A percentile compares a stretch with the other conserved stretches of the same genome.
Evolutionary conservation across 1,140 invertebrate species (phyloP).

Genomic region (Cherax quadricarinatus): DNA sequence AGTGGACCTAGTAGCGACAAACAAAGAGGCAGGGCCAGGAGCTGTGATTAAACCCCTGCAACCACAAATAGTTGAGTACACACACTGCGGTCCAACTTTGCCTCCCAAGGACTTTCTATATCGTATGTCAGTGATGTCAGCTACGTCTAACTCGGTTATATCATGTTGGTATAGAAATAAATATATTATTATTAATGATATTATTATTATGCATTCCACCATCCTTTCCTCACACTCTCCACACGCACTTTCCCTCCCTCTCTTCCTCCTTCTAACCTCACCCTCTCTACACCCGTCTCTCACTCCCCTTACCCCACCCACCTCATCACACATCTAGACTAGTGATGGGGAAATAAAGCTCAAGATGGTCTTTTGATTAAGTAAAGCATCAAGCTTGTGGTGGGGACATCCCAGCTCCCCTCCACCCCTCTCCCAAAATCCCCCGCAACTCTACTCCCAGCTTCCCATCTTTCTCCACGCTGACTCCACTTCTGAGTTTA

Average conservation of each 20-base stretch:
- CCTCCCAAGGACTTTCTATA: no score
- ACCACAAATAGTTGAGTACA: no score
- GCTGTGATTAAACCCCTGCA: no score
- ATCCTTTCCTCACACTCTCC: neutral
- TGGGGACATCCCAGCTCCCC: neutral
- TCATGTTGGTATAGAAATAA: no score
- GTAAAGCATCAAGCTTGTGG: slow-evolving; percentile 42
- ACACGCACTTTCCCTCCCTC: neutral
- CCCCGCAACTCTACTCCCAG: neutral
- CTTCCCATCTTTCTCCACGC: neutral
- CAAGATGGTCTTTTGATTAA: slow-evolving; percentile 65
- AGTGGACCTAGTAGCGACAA: no score
- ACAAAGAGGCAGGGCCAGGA: no score
- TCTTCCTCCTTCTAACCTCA: no score
- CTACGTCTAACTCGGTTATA: no score
- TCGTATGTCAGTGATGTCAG: no score
- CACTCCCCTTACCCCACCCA: neutral
- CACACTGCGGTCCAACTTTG: no score
- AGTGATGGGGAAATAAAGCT: slow-evolving; percentile 49
- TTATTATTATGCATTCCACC: neutral
- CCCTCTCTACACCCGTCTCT: neutral
- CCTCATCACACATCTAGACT: slow-evolving; percentile 37
- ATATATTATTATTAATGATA: no score
- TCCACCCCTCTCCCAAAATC: neutral
- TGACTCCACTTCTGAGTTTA: no score